Evolutionary conservation across 2,797 vertebrate genomes (phyloP).

Genomic region (Galago senegalensis): DNA sequence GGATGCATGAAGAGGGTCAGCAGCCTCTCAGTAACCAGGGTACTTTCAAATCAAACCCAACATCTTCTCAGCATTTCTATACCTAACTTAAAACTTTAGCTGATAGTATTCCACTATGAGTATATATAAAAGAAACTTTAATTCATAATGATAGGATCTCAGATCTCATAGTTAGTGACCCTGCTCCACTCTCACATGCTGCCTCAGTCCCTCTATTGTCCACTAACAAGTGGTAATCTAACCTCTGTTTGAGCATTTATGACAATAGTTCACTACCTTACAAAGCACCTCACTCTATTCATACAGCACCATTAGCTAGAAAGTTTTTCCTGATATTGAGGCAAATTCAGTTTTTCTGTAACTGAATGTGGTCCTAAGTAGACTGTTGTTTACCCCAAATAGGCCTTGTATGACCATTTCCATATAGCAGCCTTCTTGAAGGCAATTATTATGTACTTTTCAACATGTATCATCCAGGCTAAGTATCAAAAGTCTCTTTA

Average conservation of each 20-base stretch:
- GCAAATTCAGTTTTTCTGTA: background rate
- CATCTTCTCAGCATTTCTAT: background rate
- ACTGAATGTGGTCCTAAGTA: background rate
- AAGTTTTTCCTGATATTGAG: background rate
- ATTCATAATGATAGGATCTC: background rate
- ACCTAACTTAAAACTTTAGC: background rate
- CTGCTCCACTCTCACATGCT: background rate
- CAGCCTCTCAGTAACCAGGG: background rate
- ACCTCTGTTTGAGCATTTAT: background rate
- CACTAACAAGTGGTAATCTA: background rate
- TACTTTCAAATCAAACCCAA: background rate
- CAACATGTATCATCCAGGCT: background rate
- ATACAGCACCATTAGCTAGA: background rate
- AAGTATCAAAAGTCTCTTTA: background rate
- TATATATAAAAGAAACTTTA: no score
- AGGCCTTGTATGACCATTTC: background rate
- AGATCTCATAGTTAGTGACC: background rate
- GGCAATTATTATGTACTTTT: background rate
- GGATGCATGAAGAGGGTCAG: background rate
- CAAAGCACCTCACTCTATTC: background rate
- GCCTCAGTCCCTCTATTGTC: background rate
- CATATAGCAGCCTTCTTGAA: background rate
- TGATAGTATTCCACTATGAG: background rate
- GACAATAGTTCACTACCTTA: background rate
- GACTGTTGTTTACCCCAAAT: background rate